Base-by-base conservation (phyloP, 2,797 vertebrate species). In the Brachyrhaphis roseni region DNA sequence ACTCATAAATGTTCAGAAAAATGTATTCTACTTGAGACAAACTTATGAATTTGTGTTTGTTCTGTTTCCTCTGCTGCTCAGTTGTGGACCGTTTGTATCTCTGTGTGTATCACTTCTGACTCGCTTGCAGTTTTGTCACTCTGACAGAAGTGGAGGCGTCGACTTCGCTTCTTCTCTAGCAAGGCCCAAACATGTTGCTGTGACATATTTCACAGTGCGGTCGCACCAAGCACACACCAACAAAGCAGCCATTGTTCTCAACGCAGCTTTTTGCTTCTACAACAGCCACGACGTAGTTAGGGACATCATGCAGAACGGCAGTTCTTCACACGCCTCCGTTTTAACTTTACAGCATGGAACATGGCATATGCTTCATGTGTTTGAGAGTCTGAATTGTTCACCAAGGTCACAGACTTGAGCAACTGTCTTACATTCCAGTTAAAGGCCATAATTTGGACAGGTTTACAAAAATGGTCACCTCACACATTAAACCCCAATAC, bases 101-200 rank as follows among this genome's bases (percentile, higher is more conserved):
- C 43, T 66, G 13, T 66, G 75, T 66, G 59, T 68, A 46, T 49
- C 31, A 66, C 74, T 75, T 75, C 77, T 88, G 86, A 92, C 85
- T 90, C 84, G 86, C 90, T 91, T 91, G 87, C 90, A 87, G 86
- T 92, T 90, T 83, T 34, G 82, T 86, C 86, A 73, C 86, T 80
- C 75, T 78, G 91, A 84, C 85, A 88, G 85, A 89, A 81, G 66
- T 51, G 90, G 87, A 90, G 89, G 90, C 89, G 87, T 89, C 57
- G 71, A 57, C 82, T 83, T 81, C 78, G 76, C 80, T 87, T 90
- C 86, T 89, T 83, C 84, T 87, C 82, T 10, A 62, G 28, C 28
- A 76, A 13, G 73, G 82, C 81, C 64, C 74, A 91, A 85, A 77
- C 88, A 86, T 82, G 88, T 82, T 87, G 89, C 82, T 39, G 78